Conservation (phyloP, 2,797 vertebrate species). For the Sebastes cheni region DNA sequence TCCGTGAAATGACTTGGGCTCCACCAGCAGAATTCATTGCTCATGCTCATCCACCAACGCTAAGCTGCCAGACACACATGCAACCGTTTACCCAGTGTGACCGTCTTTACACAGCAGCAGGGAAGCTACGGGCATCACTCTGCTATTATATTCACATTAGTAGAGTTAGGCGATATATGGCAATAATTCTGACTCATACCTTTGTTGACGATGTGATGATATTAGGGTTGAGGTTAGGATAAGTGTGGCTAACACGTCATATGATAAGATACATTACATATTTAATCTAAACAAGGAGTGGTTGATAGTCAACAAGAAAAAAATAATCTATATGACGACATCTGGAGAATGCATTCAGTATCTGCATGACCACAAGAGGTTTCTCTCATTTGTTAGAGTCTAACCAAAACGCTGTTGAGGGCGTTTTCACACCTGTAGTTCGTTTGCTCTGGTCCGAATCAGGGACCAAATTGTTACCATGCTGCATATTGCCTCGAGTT, state of each 20-base stretch:
- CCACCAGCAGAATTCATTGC: conserved; percentile 39
- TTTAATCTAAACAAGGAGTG: neutral
- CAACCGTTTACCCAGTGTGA: conserved; percentile 23
- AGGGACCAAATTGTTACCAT: too few species aligned
- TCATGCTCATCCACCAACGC: conserved; percentile 36
- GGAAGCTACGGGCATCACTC: neutral
- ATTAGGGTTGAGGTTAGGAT: neutral
- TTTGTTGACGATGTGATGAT: neutral
- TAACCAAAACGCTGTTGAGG: too few species aligned
- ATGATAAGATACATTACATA: neutral
- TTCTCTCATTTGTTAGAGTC: neutral
- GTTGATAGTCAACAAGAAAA: neutral
- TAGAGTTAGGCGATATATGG: neutral
- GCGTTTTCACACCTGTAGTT: too few species aligned
- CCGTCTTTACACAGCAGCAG: neutral
- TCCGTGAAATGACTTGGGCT: conserved; percentile 60
- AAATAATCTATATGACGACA: neutral
- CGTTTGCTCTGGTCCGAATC: accelerated
- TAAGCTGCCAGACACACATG: conserved; percentile 19
- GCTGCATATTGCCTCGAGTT: too few species aligned
- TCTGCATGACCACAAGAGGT: neutral
- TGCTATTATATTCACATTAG: neutral
- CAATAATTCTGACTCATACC: neutral
- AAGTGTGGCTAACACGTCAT: neutral
- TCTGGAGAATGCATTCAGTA: neutral